A percentile compares a stretch with the other conserved stretches of the same genome.
phyloP scores from a whole-genome alignment of 2,888 invertebrate genomes.

The Cacoxenus indagator region DNA sequence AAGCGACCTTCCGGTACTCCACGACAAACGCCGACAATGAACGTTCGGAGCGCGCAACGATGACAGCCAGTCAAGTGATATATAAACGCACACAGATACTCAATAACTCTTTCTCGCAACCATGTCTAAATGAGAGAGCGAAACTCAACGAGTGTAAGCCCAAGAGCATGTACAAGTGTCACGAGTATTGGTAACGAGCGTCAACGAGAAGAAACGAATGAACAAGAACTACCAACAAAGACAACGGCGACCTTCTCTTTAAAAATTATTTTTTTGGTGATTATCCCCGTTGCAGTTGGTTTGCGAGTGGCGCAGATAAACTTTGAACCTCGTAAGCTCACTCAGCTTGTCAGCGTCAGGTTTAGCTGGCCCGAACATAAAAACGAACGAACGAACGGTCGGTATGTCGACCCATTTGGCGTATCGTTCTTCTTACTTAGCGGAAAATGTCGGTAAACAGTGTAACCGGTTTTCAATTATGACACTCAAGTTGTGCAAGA shows the following conservation, averaged over 20 bases:
- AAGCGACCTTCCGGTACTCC: conserved; percentile 66
- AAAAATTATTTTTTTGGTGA: neutral
- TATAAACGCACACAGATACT: neutral
- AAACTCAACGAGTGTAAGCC: neutral
- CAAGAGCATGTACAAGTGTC: neutral
- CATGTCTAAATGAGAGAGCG: neutral
- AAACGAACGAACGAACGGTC: neutral
- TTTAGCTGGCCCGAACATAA: neutral
- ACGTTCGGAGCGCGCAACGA: neutral
- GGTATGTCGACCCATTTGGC: neutral
- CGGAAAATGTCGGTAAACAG: conserved; percentile 63
- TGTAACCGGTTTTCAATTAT: conserved; percentile 59
- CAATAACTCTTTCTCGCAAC: neutral
- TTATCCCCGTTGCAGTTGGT: neutral
- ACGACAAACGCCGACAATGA: neutral
- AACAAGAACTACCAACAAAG: neutral
- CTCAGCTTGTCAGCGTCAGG: neutral
- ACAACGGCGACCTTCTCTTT: conserved; percentile 7
- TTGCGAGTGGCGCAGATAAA: neutral
- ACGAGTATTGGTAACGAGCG: neutral
- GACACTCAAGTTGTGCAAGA: conserved; percentile 11
- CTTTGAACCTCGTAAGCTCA: neutral
- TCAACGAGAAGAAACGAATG: neutral
- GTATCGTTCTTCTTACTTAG: conserved; percentile 31
- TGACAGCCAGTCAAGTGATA: neutral